Evolutionary conservation across 2,888 invertebrate genomes (phyloP).

Genomic region (Stenoptilia bipunctidactyla): DNA sequence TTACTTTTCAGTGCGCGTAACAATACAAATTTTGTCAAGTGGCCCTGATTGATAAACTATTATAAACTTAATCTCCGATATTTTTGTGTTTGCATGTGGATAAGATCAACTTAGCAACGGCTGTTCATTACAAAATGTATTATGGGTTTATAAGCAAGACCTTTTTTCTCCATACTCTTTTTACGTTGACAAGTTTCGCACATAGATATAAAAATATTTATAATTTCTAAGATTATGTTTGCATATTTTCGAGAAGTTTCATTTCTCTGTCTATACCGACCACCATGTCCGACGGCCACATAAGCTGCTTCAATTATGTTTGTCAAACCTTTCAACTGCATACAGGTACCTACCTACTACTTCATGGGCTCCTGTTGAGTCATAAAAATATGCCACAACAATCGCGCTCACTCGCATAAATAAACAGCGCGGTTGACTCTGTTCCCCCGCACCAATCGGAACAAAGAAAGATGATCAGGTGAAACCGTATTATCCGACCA

Average conservation of each 20-base stretch:
- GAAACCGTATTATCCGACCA: not conserved
- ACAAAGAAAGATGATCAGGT: constrained; percentile 1
- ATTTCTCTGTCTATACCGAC: constrained; percentile 18
- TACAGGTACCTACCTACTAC: constrained; percentile 3
- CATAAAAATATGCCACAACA: constrained; percentile 8
- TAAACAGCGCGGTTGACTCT: constrained; percentile 8
- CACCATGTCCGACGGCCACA: constrained; percentile 23
- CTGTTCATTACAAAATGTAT: constrained; percentile 20
- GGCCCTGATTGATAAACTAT: constrained; percentile 35
- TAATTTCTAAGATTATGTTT: constrained; percentile 17
- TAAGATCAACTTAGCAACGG: constrained; percentile 32
- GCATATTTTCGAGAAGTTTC: constrained; percentile 18
- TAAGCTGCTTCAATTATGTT: constrained; percentile 20
- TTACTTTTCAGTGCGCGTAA: constrained; percentile 29
- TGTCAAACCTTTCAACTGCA: not conserved
- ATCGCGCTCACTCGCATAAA: constrained; percentile 8
- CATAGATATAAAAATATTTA: constrained; percentile 19
- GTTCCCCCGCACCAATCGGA: constrained; percentile 4
- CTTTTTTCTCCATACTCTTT: constrained; percentile 19
- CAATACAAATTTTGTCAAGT: constrained; percentile 35
- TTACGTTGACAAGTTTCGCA: constrained; percentile 22
- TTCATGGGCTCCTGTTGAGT: constrained; percentile 5
- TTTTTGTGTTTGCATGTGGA: constrained; percentile 28
- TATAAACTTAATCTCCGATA: constrained; percentile 31
- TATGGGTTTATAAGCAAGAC: constrained; percentile 22